Evolutionary conservation across 2,113 vertebrate species (phyloP), one percentile per base, ranked within the genome.

Genomic region (Oryzias javanicus): DNA sequence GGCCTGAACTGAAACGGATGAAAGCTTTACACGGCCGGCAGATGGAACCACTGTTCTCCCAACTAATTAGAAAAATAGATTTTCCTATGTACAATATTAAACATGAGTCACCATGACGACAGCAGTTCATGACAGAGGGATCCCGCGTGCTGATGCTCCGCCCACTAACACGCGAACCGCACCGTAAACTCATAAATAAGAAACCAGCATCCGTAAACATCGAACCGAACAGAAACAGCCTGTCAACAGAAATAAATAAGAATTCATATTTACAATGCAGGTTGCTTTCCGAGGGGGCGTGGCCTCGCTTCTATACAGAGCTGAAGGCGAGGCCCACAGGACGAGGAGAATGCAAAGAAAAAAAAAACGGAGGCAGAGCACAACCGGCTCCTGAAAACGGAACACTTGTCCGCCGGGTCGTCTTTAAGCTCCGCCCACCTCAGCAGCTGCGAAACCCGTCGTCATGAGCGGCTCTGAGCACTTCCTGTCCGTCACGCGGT

Each of bases 31-130:
- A 91, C 89, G 86, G 89, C 90, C 88, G 89, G 90, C 89, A 81
- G 84, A 90, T 89, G 87, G 89, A 87, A 88, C 73, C 91, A 78
- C 90, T 86, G 86, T 89, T 86, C 84, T 80, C 88, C 87, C 86
- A 90, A 91, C 89, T 92, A 94, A 90, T 91, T 90, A 95, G 93
- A 95, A 95, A 95, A 94, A 95, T 93, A 95, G 89, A 94, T 93
- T 89, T 87, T 89, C 80, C 88, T 94, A 94, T 95, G 89, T 94
- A 94, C 93, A 95, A 65, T 93, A 94, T 92, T 89, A 89, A 90
- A 93, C 91, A 93, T 14, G 47, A 67, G 66, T 87, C 73, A 86
- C 86, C 85, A 91, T 83, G 84, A 79, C 80, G 71, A 87, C 73
- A 75, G 78, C 72, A 67, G 77, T 53, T 61, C n/a, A 47, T 55